Base-by-base conservation (phyloP, 2,113 vertebrate species). In the Beaufortia kweichowensis region DNA sequence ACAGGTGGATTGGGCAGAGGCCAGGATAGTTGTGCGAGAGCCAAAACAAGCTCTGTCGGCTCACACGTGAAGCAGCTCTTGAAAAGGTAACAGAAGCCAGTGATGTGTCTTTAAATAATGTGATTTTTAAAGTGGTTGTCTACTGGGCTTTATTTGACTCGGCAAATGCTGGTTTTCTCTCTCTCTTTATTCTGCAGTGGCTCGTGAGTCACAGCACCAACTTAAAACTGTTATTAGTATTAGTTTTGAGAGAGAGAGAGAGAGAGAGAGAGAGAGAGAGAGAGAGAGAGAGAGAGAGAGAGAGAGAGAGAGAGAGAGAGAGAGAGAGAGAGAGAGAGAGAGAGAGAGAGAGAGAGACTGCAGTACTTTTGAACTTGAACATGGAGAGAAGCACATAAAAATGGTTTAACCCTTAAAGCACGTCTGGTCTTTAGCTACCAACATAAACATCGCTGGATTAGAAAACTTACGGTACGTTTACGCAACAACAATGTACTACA, bases 161-260 rank as follows among this genome's bases (percentile, higher is more conserved):
- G 46, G 56, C 17, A 6, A 74, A 61, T 64, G 11, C 5, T 17
- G 10, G 24, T 29, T n/a, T 23, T 64, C 26, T 55, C 29, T 55
- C 19, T 29, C 19, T 62, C 3, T 69, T 29, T 60, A 19, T 71
- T 21, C 41, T 48, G 23, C 0, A 3, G 7, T 41, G 39, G 39
- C 3, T 24, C 41, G 12, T 84, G 85, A 83, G 76, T 84, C 78
- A 69, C 75, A 69, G 78, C 68, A 80, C 87, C 79, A 84, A 82
- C 77, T 86, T 87, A 88, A 88, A 87, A 78, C 77, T 80, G 86
- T 88, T 85, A 91, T 90, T 75, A 81, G 86, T 82, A 84, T 85
- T 87, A 84, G 83, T 80, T 70, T 79, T 84, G 74, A 17, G 2
- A 15, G 2, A 21, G 55, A 31, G 17, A 21, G 28, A 3, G 15